These are phyloP conservation scores for Osmerus mordax DNA, from an alignment of 2,113 vertebrate genomes.

Conservation along the genomic window DNA sequence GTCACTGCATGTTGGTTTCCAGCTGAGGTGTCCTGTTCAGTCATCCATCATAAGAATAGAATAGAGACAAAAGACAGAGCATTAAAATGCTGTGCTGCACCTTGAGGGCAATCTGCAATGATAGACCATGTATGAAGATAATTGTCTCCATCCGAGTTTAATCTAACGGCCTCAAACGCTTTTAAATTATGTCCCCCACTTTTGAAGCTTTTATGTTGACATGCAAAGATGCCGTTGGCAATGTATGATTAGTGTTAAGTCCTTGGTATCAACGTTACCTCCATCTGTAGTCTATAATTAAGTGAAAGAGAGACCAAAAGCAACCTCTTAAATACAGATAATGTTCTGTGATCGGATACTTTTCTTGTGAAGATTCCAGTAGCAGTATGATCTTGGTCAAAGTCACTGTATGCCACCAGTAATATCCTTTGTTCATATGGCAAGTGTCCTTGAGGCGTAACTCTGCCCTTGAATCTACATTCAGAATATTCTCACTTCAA, in stretches of 20 bases:
- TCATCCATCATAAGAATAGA: constrained; percentile 13
- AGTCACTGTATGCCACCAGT: not conserved
- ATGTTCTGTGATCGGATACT: not conserved
- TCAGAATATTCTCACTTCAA: too few relatives aligned
- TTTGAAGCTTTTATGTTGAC: constrained; percentile 4
- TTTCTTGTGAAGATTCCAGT: not conserved
- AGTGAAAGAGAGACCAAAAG: not conserved
- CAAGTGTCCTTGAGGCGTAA: too few relatives aligned
- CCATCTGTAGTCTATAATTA: constrained; percentile 3
- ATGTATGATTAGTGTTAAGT: constrained; percentile 7
- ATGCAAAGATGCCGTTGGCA: constrained; percentile 8
- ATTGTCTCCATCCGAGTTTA: not conserved
- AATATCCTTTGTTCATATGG: too few relatives aligned
- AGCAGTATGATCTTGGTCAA: not conserved
- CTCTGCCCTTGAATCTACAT: too few relatives aligned
- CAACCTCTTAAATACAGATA: not conserved
- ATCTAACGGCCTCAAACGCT: not conserved
- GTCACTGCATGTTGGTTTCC: constrained; percentile 16
- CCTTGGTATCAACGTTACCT: constrained; percentile 1
- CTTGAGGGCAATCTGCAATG: constrained; percentile 12
- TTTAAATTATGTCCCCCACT: not conserved
- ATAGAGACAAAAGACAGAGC: constrained; percentile 1
- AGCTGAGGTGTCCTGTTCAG: constrained; percentile 7
- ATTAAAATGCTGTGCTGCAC: not conserved
- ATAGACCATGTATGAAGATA: not conserved